These are phyloP conservation scores for Nestor notabilis DNA, from an alignment of 2,113 vertebrate genomes.

Conservation along the genomic window DNA sequence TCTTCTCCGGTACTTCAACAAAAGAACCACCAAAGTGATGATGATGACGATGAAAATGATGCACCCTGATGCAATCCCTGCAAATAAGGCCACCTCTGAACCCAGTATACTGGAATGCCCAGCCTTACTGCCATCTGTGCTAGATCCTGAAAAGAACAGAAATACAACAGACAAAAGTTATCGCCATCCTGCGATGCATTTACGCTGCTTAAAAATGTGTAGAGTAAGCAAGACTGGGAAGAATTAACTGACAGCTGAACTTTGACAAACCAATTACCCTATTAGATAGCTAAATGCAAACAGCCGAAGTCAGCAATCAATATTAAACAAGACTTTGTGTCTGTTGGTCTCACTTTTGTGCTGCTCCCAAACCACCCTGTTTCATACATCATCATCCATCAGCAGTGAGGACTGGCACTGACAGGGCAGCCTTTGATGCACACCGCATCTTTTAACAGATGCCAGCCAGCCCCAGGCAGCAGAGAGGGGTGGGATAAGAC, in stretches of 20 bases:
- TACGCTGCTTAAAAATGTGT: background rate
- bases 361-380: constrained; percentile 34
- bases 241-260: constrained; percentile 53
- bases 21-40: constrained; percentile 94
- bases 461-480: constrained; percentile 7
- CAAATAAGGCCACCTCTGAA: constrained; percentile 96
- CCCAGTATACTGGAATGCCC: constrained; percentile 90
- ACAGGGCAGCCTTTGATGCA: constrained; percentile 55
- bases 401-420: background rate
- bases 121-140: constrained; percentile 79
- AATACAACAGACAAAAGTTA: constrained; percentile 48
- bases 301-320: constrained; percentile 57
- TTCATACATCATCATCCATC: constrained; percentile 65
- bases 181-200: background rate
- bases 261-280: constrained; percentile 66
- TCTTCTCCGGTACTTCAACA: constrained; percentile 94
- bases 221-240: constrained; percentile 43
- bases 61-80: constrained; percentile 94
- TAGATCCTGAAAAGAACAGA: constrained; percentile 71
- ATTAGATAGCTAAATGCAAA: constrained; percentile 62
- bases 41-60: constrained; percentile 98
- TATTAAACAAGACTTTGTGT: constrained; percentile 63
- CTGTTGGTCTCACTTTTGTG: constrained; percentile 60
- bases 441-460: constrained; percentile 30
- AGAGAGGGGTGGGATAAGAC: background rate